phyloP scores from a whole-genome alignment of 1,140 invertebrate genomes.

The Hyphantria cunea region DNA sequence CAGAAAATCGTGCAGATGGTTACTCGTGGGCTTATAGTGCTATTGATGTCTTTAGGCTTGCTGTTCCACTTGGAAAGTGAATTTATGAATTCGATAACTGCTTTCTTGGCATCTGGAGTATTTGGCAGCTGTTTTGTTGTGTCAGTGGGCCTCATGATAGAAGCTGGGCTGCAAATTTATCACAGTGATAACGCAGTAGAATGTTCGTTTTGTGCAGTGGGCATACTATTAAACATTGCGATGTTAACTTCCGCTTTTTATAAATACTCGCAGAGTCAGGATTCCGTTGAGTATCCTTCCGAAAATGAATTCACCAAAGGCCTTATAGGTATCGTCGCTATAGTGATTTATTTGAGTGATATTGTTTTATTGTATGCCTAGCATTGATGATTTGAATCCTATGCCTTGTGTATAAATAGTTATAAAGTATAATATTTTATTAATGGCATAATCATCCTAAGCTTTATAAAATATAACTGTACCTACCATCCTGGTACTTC shows the following conservation, averaged over 20 bases:
- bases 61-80: constrained; percentile 51
- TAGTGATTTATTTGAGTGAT: constrained; percentile 45
- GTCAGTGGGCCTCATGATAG: constrained; percentile 50
- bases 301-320: constrained; percentile 40
- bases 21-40: constrained; percentile 42
- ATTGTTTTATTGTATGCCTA: constrained; percentile 1
- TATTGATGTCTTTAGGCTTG: constrained; percentile 46
- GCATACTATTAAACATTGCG: constrained; percentile 42
- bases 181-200: constrained; percentile 45
- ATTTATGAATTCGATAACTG: constrained; percentile 36
- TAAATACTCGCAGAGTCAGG: constrained; percentile 33
- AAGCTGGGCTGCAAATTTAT: constrained; percentile 46
- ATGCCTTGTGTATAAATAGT: too few species aligned
- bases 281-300: not conserved
- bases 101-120: constrained; percentile 55
- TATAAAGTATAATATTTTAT: too few species aligned
- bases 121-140: constrained; percentile 51
- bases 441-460: too few species aligned
- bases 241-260: constrained; percentile 39
- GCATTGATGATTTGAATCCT: too few species aligned
- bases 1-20: constrained; percentile 52
- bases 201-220: constrained; percentile 39
- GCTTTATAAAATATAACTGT: too few species aligned
- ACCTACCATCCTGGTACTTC: too few species aligned
- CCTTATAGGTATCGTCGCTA: constrained; percentile 40